Conservation (phyloP, 2,888 invertebrate genomes). For the Macaria liturata region DNA sequence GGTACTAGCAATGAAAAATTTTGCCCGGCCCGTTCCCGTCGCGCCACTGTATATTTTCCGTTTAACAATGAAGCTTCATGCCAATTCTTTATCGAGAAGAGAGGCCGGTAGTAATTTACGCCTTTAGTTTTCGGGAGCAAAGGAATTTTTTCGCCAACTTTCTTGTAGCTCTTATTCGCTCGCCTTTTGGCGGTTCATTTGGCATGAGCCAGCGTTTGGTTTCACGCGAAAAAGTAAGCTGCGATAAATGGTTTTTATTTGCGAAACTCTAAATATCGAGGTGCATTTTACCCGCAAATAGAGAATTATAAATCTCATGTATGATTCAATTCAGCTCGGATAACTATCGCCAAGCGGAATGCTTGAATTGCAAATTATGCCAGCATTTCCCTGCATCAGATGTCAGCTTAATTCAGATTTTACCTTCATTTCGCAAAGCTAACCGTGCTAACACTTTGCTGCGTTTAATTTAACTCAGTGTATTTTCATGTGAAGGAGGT, state of each 20-base stretch:
- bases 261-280: no score
- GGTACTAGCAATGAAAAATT: slow-evolving; percentile 59
- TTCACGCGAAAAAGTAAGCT: no score
- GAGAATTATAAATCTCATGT: background rate
- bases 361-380: slow-evolving; percentile 3
- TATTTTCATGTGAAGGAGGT: slow-evolving; percentile 18
- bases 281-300: no score
- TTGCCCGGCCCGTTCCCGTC: slow-evolving; percentile 40
- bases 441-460: slow-evolving; percentile 5
- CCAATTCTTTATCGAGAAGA: slow-evolving; percentile 34
- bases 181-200: background rate
- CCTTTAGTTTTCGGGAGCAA: slow-evolving; percentile 12
- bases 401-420: slow-evolving; percentile 13
- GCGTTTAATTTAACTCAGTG: slow-evolving; percentile 5
- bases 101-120: slow-evolving; percentile 17
- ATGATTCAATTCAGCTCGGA: background rate
- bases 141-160: slow-evolving; percentile 8
- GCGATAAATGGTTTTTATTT: no score
- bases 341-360: background rate
- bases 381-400: slow-evolving; percentile 10
- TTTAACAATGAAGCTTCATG: slow-evolving; percentile 45
- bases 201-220: no score
- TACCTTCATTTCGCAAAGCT: slow-evolving; percentile 1
- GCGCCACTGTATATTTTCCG: slow-evolving; percentile 46
- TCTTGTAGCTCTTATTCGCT: slow-evolving; percentile 11